Evolutionary conservation across 23 tunicate species (phyloP).

Genomic region (Trididemnum nubilum): DNA sequence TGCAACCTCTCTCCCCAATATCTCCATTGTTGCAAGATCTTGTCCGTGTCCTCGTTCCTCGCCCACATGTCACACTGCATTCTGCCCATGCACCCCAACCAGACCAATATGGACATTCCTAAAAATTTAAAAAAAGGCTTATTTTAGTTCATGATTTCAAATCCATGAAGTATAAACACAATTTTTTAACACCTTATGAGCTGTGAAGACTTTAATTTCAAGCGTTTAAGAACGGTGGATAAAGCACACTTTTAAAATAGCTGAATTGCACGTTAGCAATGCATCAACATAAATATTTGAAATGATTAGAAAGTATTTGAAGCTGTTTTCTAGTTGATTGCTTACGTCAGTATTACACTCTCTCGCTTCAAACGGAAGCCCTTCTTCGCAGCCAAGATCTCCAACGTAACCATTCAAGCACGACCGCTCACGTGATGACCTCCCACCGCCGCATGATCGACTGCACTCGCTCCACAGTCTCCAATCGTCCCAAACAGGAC

Average conservation of each 20-base stretch:
- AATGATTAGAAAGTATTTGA: too few species aligned
- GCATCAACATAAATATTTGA: too few species aligned
- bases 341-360: constrained; percentile 51
- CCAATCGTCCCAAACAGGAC: constrained; percentile 65
- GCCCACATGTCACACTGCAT: constrained; percentile 55
- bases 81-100: constrained; percentile 50
- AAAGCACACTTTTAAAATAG: too few species aligned
- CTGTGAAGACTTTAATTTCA: too few species aligned
- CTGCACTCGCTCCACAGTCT: constrained; percentile 38
- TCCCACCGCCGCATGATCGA: constrained; percentile 67
- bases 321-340: too few species aligned
- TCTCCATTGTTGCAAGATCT: constrained; percentile 54
- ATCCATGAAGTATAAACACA: too few species aligned
- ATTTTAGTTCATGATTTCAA: too few species aligned
- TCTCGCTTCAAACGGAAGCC: constrained; percentile 24
- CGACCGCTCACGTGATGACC: constrained; percentile 14
- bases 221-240: too few species aligned
- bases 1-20: constrained; percentile 45
- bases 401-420: constrained; percentile 59
- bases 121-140: neutral
- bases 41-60: constrained; percentile 38
- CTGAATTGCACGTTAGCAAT: too few species aligned
- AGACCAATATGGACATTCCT: constrained; percentile 66
- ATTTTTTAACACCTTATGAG: too few species aligned
- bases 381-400: constrained; percentile 65